phyloP scores from a whole-genome alignment of 2,797 vertebrate species.

The Steatocranus sp. region DNA sequence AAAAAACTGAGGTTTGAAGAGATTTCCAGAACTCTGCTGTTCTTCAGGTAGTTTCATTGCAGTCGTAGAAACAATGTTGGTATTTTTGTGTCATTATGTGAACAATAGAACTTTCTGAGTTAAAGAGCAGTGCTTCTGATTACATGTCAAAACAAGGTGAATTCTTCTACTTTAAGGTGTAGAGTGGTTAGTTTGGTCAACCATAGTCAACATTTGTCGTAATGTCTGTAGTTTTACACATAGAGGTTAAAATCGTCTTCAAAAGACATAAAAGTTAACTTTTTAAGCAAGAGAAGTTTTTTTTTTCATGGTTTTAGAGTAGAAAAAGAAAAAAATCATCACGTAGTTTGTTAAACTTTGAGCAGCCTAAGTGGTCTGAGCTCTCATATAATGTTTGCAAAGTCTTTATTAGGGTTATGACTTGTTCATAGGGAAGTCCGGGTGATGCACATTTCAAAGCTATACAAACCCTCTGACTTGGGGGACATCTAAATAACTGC shows the following conservation, averaged over 20 bases:
- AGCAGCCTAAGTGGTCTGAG: not conserved
- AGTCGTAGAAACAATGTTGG: not conserved
- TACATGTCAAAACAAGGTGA: not conserved
- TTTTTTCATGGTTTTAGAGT: not conserved
- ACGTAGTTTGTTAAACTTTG: not conserved
- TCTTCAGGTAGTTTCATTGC: not conserved
- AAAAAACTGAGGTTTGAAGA: not conserved
- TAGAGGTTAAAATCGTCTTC: not conserved
- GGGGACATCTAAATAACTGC: not conserved
- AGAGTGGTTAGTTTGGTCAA: not conserved
- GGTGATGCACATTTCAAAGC: not conserved
- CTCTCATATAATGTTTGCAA: not conserved
- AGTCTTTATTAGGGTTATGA: not conserved
- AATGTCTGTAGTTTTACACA: not conserved
- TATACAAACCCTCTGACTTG: not conserved
- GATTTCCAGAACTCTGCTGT: not conserved
- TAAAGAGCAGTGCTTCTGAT: not conserved
- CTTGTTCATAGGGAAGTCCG: not conserved
- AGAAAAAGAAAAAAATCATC: not conserved
- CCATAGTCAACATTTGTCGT: not conserved
- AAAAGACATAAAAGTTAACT: not conserved
- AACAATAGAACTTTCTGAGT: not conserved
- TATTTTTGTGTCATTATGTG: not conserved
- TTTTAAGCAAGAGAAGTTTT: not conserved
- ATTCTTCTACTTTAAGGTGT: not conserved